Evolutionary conservation across 2,797 vertebrate species (phyloP).

Genomic region (Anguilla pacifica): DNA sequence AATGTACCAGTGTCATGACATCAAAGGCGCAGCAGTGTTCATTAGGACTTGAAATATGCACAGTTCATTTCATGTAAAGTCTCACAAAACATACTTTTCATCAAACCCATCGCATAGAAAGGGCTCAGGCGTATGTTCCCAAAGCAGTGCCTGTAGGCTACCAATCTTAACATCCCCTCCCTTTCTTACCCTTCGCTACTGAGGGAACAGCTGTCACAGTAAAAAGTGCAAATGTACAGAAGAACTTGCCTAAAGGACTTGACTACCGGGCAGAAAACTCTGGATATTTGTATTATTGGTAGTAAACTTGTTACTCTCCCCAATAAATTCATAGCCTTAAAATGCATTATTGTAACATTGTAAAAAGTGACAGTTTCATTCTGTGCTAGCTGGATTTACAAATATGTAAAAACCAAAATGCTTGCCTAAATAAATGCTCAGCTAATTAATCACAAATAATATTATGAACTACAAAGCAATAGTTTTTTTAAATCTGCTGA

Average conservation of each 20-base stretch:
- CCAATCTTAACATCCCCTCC: neutral
- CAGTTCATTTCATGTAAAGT: neutral
- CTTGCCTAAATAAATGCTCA: neutral
- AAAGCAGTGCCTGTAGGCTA: neutral
- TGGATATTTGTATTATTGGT: neutral
- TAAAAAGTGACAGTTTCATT: neutral
- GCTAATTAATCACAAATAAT: neutral
- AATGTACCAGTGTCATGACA: neutral
- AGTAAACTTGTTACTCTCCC: neutral
- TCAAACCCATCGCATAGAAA: neutral
- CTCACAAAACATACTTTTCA: neutral
- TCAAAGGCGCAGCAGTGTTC: neutral
- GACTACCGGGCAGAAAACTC: neutral
- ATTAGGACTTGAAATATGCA: neutral
- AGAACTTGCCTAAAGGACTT: neutral
- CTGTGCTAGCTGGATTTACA: neutral
- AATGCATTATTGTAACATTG: neutral
- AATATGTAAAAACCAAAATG: neutral
- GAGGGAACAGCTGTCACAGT: neutral
- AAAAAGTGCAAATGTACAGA: neutral
- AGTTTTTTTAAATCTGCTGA: neutral
- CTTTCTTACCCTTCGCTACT: neutral
- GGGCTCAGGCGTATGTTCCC: neutral
- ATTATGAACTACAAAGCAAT: neutral
- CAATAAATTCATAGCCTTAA: neutral